Evolutionary conservation across 2,797 vertebrate genomes (phyloP), one percentile per base, ranked within the genome.

Genomic region (Hephaestus fuliginosus): DNA sequence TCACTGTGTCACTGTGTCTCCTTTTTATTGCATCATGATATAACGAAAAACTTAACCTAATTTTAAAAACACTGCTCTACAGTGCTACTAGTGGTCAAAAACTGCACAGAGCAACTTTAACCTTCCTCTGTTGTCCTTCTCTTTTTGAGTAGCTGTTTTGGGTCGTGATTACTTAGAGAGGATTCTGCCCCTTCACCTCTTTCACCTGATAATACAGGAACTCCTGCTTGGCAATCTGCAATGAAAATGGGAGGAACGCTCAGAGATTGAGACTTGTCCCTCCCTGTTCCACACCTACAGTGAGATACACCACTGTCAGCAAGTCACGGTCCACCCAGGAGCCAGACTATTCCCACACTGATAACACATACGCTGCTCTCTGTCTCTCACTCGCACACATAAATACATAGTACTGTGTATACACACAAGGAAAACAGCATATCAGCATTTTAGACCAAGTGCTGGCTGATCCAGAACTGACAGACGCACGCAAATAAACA

Each of bases 331-430:
- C 72, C 62, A 74, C 65, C 22, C 25, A 15, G n/a, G 55, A 78
- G 68, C 65, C 73, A 71, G 9, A 83, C 43, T 39, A 61, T 91
- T 92, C 89, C 86, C 90, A 92, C 81, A 61, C 85, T 86, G 87
- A 88, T 87, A 88, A 82, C 7, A 84, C 71, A 62, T 8, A 30
- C 13, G 5, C 30, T 33, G 30, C 30, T 33, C 30, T 33, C 30
- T 9, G 7, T 6, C 30, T 61, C 2, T 49, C 7, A n/a, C 28
- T 4, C 39, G 41, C 48, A 18, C 67, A 55, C 20, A 78, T 70
- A 68, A 11, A 62, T 9, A 55, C 5, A 55, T 1, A 14, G 2
- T 28, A 9, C n/a, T 57, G 22, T 58, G n/a, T 7, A 53, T 14
- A 52, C 52, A 48, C 28, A 56, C 14, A 39, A 11, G 3, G 1